Evolutionary conservation across 53 echinoderm and acorn worm species (phyloP).

Genomic region (Holothuria leucospilota): DNA sequence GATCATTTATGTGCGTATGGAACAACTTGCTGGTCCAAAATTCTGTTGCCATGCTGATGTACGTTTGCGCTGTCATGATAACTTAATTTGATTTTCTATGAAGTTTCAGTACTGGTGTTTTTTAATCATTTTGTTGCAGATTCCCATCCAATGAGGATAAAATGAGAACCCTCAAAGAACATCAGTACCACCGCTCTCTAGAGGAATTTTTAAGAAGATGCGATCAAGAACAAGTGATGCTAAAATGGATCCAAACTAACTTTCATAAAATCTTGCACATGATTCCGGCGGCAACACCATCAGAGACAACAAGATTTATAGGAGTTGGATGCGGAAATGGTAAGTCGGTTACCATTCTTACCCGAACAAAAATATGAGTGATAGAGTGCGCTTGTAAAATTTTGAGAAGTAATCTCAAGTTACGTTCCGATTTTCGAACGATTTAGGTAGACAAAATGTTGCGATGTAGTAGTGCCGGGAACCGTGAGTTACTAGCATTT

Average conservation of each 20-base stretch:
- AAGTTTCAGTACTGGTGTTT: too few species aligned
- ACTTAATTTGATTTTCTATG: too few species aligned
- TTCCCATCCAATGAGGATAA: conserved; percentile 41
- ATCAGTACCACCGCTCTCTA: conserved; percentile 71
- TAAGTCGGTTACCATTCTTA: conserved; percentile 16
- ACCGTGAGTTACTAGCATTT: too few species aligned
- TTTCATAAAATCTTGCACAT: conserved; percentile 64
- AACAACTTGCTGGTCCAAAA: too few species aligned
- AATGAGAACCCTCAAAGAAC: conserved; percentile 80
- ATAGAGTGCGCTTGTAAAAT: background rate
- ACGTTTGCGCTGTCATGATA: too few species aligned
- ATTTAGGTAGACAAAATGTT: too few species aligned
- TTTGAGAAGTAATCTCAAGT: background rate
- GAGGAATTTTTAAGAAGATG: conserved; percentile 81
- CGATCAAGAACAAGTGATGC: conserved; percentile 81
- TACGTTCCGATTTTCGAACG: background rate
- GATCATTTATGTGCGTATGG: too few species aligned
- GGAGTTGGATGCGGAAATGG: conserved; percentile 92
- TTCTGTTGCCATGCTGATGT: too few species aligned
- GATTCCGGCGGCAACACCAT: conserved; percentile 48
- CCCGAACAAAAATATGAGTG: too few species aligned
- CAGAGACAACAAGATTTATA: conserved; percentile 65
- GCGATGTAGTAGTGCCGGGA: too few species aligned
- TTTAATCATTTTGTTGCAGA: background rate
- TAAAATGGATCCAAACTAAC: conserved; percentile 77